Evolutionary conservation across 2,888 invertebrate genomes (phyloP).

Genomic region (Clostera curtula): DNA sequence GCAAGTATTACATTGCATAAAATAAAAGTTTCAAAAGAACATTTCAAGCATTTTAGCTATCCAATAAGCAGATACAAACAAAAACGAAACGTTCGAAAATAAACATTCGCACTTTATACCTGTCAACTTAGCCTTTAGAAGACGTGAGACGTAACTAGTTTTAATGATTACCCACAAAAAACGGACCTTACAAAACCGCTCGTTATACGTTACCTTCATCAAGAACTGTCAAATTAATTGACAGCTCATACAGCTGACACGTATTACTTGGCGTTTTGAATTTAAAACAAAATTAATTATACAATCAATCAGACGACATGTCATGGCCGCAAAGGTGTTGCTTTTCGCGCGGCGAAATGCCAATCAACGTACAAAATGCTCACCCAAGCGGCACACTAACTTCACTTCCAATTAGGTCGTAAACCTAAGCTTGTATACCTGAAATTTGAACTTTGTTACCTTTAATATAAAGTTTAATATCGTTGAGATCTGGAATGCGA

Average conservation of each 20-base stretch:
- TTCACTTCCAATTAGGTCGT: slow-evolving; percentile 22
- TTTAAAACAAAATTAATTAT: slow-evolving; percentile 71
- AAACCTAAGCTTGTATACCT: slow-evolving; percentile 5
- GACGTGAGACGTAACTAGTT: slow-evolving; percentile 35
- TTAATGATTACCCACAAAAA: slow-evolving; percentile 46
- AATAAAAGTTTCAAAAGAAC: slow-evolving; percentile 4
- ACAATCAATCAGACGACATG: slow-evolving; percentile 68
- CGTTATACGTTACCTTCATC: slow-evolving; percentile 61
- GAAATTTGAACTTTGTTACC: slow-evolving; percentile 29
- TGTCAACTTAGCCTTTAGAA: slow-evolving; percentile 50
- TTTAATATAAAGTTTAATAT: slow-evolving; percentile 24
- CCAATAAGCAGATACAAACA: slow-evolving; percentile 22
- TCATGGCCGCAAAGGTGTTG: slow-evolving; percentile 66
- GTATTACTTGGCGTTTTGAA: slow-evolving; percentile 52
- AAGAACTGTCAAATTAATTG: slow-evolving; percentile 68
- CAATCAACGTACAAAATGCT: slow-evolving; percentile 65
- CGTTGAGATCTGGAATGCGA: slow-evolving; percentile 5
- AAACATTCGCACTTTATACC: slow-evolving; percentile 42
- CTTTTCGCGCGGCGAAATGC: slow-evolving; percentile 68
- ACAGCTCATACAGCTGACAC: slow-evolving; percentile 58
- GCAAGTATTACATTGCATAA: not conserved
- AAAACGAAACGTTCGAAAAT: slow-evolving; percentile 24
- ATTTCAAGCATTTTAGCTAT: slow-evolving; percentile 16
- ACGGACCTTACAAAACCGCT: slow-evolving; percentile 40
- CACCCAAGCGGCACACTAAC: slow-evolving; percentile 41